These are phyloP conservation scores for Asobara japonica DNA, from an alignment of 1,140 invertebrate genomes.

Conservation along the genomic window DNA sequence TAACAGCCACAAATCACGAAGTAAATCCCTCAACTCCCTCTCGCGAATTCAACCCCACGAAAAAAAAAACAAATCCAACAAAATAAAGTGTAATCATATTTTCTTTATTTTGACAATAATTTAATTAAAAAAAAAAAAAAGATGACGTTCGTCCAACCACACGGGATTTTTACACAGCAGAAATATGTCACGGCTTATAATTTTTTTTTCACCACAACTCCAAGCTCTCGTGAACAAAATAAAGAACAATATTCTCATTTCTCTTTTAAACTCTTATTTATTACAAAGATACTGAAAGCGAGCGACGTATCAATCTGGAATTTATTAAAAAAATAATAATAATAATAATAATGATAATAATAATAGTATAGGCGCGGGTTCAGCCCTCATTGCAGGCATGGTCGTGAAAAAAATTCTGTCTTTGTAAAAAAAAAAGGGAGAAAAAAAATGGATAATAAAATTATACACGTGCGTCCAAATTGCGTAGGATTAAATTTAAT, in stretches of 20 bases:
- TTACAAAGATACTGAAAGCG: constrained; percentile 27
- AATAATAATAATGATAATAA: too few relatives aligned
- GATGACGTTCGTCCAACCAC: constrained; percentile 39
- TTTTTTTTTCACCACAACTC: not conserved
- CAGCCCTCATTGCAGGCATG: constrained; percentile 12
- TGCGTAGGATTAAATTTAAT: constrained; percentile 49
- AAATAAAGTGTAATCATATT: constrained; percentile 33
- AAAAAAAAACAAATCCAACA: not conserved
- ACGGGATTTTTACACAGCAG: constrained; percentile 47
- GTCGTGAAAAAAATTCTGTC: constrained; percentile 28
- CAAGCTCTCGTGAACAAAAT: constrained; percentile 24
- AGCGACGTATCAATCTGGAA: constrained; percentile 28
- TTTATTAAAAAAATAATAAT: constrained; percentile 12
- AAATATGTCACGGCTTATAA: constrained; percentile 16
- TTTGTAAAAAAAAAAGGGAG: constrained; percentile 31
- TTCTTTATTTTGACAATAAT: constrained; percentile 49
- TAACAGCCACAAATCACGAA: too few relatives aligned
- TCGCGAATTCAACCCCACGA: not conserved
- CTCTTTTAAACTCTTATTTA: constrained; percentile 33
- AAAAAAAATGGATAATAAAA: constrained; percentile 29
- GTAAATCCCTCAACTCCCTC: too few relatives aligned
- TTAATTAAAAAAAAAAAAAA: too few relatives aligned
- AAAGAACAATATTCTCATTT: constrained; percentile 5
- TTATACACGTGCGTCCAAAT: constrained; percentile 27
- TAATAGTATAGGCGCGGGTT: too few relatives aligned